Evolutionary conservation across 2,888 invertebrate genomes (phyloP), one percentile per base, ranked within the genome.

Genomic region (Ectemnius lituratus): DNA sequence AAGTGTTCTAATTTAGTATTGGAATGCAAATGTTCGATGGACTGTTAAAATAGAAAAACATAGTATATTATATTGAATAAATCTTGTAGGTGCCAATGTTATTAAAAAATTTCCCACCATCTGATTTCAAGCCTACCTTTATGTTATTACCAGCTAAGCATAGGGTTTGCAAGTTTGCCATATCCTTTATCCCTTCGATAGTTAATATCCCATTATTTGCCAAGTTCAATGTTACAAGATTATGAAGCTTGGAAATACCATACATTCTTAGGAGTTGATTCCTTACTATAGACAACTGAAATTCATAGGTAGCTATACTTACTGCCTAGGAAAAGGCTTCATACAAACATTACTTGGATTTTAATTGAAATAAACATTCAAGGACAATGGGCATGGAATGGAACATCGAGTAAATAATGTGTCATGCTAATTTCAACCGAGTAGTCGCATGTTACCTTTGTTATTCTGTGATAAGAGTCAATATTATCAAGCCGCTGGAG

Each of bases 141-240:
- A 98, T 96, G 87, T 96, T 97, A 92, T 98, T 98, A 77, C 96
- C 96, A 91, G 96, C 94, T 69, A 98, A 92, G 91, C 97, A 96
- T 65, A 98, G 92, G 87, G 95, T 95, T 88, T 95, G 95, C 73
- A 98, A 92, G 87, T 96, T 95, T 66, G 94, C 92, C 80, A 98
- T 93, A 74, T 97, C 97, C 90, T 96, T 96, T 14, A 98, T 92
- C 11, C 97, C 98, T 91, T 98, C 98, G 86, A 98, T 97, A 70
- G 96, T 95, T 59, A 97, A 92, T 80, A 98, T 96, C 64, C 95
- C 95, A 92, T 98, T 98, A 89, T 96, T 95, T 79, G 97, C 95
- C 60, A 98, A 92, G 90, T 97, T 96, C 77, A 98, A 91, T 57
- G 95, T 94, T 52, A 96, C 94, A 67, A 98, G 92, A 88, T 95